phyloP scores from a whole-genome alignment of 2,797 vertebrate genomes.

The Tamandua tetradactyla region DNA sequence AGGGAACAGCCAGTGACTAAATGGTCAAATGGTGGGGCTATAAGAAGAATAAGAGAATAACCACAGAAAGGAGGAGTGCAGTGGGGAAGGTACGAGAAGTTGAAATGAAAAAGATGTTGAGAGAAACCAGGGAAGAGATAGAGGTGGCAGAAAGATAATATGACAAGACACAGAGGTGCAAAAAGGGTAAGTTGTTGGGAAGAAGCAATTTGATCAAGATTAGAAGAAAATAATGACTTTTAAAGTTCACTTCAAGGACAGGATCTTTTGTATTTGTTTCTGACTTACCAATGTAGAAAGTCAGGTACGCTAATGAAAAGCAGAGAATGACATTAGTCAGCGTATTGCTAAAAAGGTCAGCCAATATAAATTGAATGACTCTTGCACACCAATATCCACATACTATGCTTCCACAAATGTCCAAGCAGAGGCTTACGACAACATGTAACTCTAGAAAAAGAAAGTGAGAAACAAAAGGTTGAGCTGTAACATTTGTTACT shows the following conservation, averaged over 20 bases:
- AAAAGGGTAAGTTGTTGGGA: not conserved
- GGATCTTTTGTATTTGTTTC: not conserved
- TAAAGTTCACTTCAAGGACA: not conserved
- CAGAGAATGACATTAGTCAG: constrained; percentile 65
- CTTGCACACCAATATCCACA: constrained; percentile 64
- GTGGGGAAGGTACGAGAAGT: not conserved
- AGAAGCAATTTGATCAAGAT: not conserved
- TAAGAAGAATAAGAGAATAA: not conserved
- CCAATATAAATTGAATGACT: constrained; percentile 62
- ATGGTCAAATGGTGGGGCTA: not conserved
- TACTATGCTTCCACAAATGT: constrained; percentile 53
- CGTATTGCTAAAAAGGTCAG: constrained; percentile 66
- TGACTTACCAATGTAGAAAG: constrained; percentile 77
- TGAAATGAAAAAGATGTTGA: not conserved
- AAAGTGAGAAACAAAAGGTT: not conserved
- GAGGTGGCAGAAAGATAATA: not conserved
- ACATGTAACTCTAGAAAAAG: constrained; percentile 49
- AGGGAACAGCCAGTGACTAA: not conserved
- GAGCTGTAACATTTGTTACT: not conserved
- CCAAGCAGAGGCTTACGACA: not conserved
- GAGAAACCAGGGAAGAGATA: not conserved
- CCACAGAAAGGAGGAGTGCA: not conserved
- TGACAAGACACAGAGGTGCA: not conserved
- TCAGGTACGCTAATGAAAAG: constrained; percentile 74
- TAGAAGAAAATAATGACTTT: not conserved